Base-by-base conservation (phyloP, 2,113 vertebrate species). In the Eulacestoma nigropectus region DNA sequence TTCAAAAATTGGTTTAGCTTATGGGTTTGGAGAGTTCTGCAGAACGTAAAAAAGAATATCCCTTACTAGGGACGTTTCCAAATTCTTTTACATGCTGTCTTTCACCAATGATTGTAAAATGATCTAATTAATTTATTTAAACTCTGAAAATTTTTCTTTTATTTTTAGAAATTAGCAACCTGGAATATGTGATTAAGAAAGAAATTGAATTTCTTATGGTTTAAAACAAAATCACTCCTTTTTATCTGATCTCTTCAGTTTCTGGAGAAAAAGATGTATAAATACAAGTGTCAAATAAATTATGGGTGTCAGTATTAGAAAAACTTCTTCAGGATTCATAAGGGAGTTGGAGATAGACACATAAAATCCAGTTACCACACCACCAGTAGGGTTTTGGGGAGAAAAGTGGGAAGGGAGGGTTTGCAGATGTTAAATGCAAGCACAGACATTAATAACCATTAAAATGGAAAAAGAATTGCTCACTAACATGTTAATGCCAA, bases 401-500 rank as follows among this genome's bases (percentile, higher is more conserved):
- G 63, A 88, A 88, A 65, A 80, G 67, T 70, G 70, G 92, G 64
- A 92, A 80, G 63, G 75, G 63, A 85, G 59, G 46, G 10, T 92
- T 88, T 90, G 90, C 90, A 96, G 87, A 96, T 90, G 95, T 94
- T 96, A 86, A 92, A 92, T 37, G 50, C 64, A 78, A 96, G 72
- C 82, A 89, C 32, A 64, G 52, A 92, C 68, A 84, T 84, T 95
- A 91, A 90, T 89, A 97, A 91, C 76, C 41, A 94, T 90, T 95
- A 84, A 93, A 84, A 89, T 87, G 90, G 81, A 88, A 97, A 95
- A 95, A 84, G 72, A 91, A 80, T 78, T 89, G 82, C 90, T 96
- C 89, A 82, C 89, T 87, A 87, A 95, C 86, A 85, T 75, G 84
- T 30, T 90, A 94, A 96, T 93, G 95, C 95, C 84, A 96, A 93